These are phyloP conservation scores for Actinemys pallida DNA, from an alignment of 2,113 vertebrate species.

Conservation along the genomic window DNA sequence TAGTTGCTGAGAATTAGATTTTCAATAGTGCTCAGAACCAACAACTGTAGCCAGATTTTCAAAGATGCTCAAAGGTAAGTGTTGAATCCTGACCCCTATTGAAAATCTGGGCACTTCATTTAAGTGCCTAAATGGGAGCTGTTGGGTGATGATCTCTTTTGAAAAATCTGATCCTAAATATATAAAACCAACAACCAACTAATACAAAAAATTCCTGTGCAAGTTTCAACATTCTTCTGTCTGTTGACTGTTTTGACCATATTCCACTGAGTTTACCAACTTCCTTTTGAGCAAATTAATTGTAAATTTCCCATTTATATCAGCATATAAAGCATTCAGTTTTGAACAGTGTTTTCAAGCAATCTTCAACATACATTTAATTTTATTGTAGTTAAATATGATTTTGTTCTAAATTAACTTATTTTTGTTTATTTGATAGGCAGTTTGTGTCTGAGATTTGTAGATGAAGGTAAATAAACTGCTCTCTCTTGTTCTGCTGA, in stretches of 20 bases:
- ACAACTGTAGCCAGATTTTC: background rate
- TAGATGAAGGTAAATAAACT: background rate
- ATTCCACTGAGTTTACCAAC: background rate
- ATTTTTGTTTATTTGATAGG: background rate
- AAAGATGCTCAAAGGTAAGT: background rate
- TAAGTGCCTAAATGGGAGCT: background rate
- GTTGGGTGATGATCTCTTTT: background rate
- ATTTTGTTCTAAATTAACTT: background rate
- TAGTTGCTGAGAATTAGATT: background rate
- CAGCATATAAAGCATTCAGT: background rate
- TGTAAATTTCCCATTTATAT: background rate
- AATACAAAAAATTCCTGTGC: background rate
- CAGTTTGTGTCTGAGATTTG: background rate
- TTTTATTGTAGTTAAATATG: background rate
- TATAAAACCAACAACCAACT: background rate
- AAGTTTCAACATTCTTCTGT: background rate
- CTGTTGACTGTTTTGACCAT: background rate
- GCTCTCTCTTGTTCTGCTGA: accelerated
- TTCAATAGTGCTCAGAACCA: background rate
- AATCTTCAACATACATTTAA: background rate
- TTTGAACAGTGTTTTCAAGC: background rate
- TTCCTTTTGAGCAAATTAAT: background rate
- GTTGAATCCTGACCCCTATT: background rate
- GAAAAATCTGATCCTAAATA: background rate
- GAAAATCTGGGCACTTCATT: background rate